Evolutionary conservation across 1,140 invertebrate species (phyloP).

Genomic region (Papilio aristodemus): DNA sequence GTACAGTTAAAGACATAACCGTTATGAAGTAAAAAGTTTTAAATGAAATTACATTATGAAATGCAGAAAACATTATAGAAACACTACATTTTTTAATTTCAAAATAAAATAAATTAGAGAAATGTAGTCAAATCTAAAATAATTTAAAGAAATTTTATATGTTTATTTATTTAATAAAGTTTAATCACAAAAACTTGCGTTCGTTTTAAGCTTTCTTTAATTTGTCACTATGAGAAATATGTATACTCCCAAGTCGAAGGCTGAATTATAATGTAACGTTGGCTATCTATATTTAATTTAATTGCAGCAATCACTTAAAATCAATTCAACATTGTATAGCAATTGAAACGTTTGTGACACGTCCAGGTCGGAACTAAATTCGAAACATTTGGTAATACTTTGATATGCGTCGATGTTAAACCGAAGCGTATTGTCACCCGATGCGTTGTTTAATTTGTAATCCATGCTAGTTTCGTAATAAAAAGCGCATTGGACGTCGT

Average conservation of each 20-base stretch:
- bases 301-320: constrained; percentile 5
- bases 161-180: background rate
- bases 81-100: background rate
- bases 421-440: no score
- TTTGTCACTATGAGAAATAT: background rate
- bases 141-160: no score
- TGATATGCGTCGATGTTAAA: no score
- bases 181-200: no score
- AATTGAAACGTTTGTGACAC: background rate
- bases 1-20: background rate
- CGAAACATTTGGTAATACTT: background rate
- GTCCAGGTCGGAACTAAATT: background rate
- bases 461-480: no score
- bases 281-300: background rate
- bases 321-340: background rate
- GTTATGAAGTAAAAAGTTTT: background rate
- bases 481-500: no score
- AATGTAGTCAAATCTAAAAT: no score
- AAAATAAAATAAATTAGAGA: no score
- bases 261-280: background rate
- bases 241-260: background rate
- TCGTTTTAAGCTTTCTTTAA: background rate
- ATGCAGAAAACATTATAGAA: background rate
- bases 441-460: no score
- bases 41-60: background rate